phyloP scores from a whole-genome alignment of 2,797 vertebrate species.

The Hypotaenidia philippensis region DNA sequence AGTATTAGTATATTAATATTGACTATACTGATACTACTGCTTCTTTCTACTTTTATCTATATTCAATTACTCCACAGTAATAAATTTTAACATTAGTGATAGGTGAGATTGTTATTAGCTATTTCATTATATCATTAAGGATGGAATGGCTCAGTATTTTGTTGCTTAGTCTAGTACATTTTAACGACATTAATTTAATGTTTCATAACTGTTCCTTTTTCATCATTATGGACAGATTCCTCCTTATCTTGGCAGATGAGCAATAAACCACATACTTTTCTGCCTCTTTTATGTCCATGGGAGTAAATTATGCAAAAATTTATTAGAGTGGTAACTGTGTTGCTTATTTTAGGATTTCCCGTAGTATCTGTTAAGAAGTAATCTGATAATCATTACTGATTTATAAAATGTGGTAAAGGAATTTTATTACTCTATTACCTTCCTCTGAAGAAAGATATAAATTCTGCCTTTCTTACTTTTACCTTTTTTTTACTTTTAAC shows the following conservation, averaged over 20 bases:
- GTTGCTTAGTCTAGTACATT: neutral
- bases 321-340: neutral
- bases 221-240: neutral
- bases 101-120: neutral
- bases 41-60: neutral
- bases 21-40: fast-evolving
- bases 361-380: neutral
- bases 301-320: neutral
- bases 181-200: neutral
- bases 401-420: neutral
- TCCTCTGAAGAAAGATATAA: neutral
- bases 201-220: neutral
- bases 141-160: neutral
- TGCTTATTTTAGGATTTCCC: neutral
- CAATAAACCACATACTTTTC: neutral
- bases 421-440: neutral
- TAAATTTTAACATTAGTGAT: neutral
- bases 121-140: neutral
- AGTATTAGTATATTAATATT: neutral
- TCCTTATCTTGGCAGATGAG: neutral
- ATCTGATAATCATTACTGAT: neutral
- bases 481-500: neutral
- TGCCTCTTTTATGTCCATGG: neutral
- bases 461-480: neutral
- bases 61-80: neutral